A percentile compares a stretch with the other conserved stretches of the same genome.
phyloP scores from a whole-genome alignment of 2,888 invertebrate species.

The Tetramorium bicarinatum region DNA sequence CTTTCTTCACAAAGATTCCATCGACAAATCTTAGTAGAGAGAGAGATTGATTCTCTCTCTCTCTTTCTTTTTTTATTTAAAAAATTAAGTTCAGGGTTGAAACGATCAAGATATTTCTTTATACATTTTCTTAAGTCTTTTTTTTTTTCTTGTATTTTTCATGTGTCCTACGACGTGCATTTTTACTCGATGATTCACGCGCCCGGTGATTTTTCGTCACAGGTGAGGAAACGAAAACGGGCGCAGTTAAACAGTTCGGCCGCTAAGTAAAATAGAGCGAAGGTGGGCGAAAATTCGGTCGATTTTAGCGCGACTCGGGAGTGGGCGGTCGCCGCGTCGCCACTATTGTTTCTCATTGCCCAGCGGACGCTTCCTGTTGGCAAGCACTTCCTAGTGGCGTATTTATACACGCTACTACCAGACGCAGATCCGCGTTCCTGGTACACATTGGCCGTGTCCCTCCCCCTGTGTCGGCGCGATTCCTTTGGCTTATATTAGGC shows the following conservation, averaged over 20 bases:
- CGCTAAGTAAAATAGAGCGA: slow-evolving; percentile 19
- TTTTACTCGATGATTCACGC: slow-evolving; percentile 2
- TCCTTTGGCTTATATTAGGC: slow-evolving; percentile 60
- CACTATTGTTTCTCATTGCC: slow-evolving; percentile 59
- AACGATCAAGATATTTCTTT: not conserved
- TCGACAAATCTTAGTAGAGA: not conserved
- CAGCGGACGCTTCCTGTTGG: slow-evolving; percentile 55
- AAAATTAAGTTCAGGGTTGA: not conserved
- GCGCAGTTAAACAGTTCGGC: not conserved
- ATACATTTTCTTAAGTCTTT: not conserved
- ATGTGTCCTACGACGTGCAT: not conserved
- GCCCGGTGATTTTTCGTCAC: slow-evolving; percentile 2
- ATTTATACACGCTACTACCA: slow-evolving; percentile 79
- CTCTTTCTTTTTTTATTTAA: not conserved
- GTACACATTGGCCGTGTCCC: slow-evolving; percentile 52
- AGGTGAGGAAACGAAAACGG: not conserved
- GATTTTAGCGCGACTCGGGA: slow-evolving; percentile 32
- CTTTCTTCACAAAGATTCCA: not conserved
- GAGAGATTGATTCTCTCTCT: not conserved
- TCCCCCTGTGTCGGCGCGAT: slow-evolving; percentile 47
- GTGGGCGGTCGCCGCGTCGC: slow-evolving; percentile 41
- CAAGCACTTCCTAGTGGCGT: slow-evolving; percentile 81
- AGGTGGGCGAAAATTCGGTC: slow-evolving; percentile 40
- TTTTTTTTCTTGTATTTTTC: not conserved
- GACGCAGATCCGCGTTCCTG: slow-evolving; percentile 76